A percentile compares a stretch with the other conserved stretches of the same genome.
Evolutionary conservation across 2,888 invertebrate genomes (phyloP).

Genomic region (Timema cristinae): DNA sequence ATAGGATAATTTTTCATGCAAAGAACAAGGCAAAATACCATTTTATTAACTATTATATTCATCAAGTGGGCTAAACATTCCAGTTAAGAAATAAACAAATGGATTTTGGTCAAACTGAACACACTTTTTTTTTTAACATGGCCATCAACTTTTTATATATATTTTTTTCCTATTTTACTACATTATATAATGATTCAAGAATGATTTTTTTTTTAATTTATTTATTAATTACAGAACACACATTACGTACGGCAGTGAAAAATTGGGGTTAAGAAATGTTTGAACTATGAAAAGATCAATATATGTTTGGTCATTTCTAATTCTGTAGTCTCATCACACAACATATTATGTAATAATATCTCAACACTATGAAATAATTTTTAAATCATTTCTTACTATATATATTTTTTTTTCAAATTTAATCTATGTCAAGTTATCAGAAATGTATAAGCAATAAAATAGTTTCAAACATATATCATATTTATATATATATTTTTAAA

Average conservation of each 20-base stretch:
- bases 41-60: too few species aligned
- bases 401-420: neutral
- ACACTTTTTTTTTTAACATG: too few species aligned
- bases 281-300: neutral
- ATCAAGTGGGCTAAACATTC: too few species aligned
- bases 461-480: conserved; percentile 8
- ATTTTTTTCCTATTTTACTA: neutral
- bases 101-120: too few species aligned
- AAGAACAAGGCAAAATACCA: too few species aligned
- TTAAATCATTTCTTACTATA: too few species aligned
- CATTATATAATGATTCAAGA: neutral
- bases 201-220: neutral
- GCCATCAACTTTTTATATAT: too few species aligned
- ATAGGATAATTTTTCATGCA: too few species aligned
- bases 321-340: too few species aligned
- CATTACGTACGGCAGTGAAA: conserved; percentile 9
- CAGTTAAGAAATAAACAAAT: too few species aligned
- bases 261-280: neutral
- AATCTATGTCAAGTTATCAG: conserved; percentile 7
- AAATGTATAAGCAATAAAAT: conserved; percentile 20
- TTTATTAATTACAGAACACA: neutral
- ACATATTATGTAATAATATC: too few species aligned
- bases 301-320: neutral
- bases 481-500: conserved; percentile 19
- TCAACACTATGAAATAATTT: too few species aligned